Conservation (phyloP, 1,140 invertebrate species). For the Reticulitermes speratus region DNA sequence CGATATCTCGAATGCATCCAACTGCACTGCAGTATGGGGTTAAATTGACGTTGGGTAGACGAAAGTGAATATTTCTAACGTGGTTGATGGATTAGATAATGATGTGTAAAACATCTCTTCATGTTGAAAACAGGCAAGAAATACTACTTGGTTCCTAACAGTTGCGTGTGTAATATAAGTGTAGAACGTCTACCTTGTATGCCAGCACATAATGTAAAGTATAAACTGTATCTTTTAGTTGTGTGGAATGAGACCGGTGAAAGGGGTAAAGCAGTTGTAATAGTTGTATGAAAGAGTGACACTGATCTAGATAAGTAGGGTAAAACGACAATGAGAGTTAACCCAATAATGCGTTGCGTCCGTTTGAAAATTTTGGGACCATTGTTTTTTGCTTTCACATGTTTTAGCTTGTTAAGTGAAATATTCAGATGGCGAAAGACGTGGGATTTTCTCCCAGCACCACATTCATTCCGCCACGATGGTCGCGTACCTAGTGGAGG, state of each 20-base stretch:
- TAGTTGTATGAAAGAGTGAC: neutral
- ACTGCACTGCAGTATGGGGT: neutral
- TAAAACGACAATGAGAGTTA: neutral
- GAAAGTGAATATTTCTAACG: no score
- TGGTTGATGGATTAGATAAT: no score
- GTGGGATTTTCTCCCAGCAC: neutral
- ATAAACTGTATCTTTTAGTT: no score
- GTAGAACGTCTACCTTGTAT: no score
- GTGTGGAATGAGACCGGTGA: neutral
- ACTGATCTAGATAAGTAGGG: neutral
- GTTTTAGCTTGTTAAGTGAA: neutral
- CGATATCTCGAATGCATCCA: neutral
- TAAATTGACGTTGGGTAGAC: no score
- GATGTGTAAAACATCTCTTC: neutral
- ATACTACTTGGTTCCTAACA: neutral
- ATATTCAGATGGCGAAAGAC: constrained; percentile 3
- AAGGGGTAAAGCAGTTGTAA: neutral
- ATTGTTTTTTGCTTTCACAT: neutral
- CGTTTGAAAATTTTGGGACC: neutral
- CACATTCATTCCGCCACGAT: neutral
- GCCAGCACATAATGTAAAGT: no score
- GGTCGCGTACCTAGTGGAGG: neutral
- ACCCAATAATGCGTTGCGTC: neutral
- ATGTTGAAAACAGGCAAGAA: neutral
- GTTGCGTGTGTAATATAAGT: neutral